Percentiles rank a stretch among this genome's conserved stretches.
phyloP scores from a whole-genome alignment of 1,140 invertebrate genomes.

The Drosophila arawakana region DNA sequence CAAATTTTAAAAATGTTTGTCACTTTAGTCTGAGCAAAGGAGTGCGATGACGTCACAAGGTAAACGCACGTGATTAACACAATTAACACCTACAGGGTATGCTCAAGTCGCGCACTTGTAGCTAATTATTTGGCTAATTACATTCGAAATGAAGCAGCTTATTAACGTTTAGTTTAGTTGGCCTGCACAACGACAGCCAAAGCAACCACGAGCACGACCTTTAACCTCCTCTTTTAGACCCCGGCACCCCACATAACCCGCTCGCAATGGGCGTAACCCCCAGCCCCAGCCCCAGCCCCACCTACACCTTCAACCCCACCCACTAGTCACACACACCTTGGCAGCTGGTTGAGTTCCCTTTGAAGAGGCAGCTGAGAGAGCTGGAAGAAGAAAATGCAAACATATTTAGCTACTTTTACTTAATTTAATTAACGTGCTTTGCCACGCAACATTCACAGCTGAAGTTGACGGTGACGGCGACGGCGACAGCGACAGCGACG shows the following conservation, averaged over 20 bases:
- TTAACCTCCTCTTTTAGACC: background rate
- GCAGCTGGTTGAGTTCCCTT: constrained; percentile 16
- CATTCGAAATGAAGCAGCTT: constrained; percentile 17
- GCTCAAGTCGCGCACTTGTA: background rate
- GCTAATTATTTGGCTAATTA: constrained; percentile 5
- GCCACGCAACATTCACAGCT: constrained; percentile 46
- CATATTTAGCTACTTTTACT: constrained; percentile 81
- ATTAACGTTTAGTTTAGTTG: constrained; percentile 32
- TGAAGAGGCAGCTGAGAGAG: constrained; percentile 10
- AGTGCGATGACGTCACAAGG: too few relatives aligned
- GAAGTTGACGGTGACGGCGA: background rate
- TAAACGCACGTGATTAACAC: too few relatives aligned
- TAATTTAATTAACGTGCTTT: constrained; percentile 80
- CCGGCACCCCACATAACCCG: background rate
- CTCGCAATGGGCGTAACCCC: background rate
- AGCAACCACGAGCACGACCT: background rate
- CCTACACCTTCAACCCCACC: too few relatives aligned
- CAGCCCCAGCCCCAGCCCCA: background rate
- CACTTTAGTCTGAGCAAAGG: too few relatives aligned
- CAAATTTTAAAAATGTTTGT: too few relatives aligned
- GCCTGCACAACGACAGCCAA: background rate
- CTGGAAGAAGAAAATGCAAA: constrained; percentile 54
- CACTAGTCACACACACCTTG: background rate
- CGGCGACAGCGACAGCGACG: constrained; percentile 49
- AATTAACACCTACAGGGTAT: constrained; percentile 1